Conservation (phyloP, 2,113 vertebrate species). For the Barnardius zonarius region DNA sequence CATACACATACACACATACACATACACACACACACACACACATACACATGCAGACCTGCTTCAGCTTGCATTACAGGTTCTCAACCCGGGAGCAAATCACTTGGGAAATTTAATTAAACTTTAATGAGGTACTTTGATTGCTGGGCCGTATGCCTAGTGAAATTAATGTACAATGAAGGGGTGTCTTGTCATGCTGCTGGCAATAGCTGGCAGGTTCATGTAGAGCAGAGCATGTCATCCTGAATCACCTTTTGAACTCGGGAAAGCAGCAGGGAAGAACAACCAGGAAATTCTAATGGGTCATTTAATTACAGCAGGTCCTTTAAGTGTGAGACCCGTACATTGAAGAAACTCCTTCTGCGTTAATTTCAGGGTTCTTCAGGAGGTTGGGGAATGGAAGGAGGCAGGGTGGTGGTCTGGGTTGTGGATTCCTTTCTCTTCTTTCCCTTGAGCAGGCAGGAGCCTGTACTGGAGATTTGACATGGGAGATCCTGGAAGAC, state of each 20-base stretch:
- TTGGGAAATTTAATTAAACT: conserved; percentile 68
- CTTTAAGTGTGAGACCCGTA: fast-evolving
- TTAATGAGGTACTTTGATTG: conserved; percentile 61
- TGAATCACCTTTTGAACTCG: conserved; percentile 63
- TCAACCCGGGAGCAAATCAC: conserved; percentile 41
- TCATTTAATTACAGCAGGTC: background rate
- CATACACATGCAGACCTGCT: background rate
- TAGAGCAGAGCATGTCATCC: conserved; percentile 31
- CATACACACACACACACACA: background rate
- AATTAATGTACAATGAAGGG: conserved; percentile 46
- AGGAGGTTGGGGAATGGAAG: background rate
- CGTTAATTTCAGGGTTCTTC: background rate
- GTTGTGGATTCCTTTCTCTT: background rate
- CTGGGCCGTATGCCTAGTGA: conserved; percentile 15
- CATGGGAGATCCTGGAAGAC: background rate
- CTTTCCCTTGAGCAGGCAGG: background rate
- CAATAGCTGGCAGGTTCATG: conserved; percentile 27
- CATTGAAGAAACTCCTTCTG: background rate
- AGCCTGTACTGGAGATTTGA: background rate
- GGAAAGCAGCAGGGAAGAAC: background rate
- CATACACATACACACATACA: background rate
- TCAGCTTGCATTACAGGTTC: conserved; percentile 38
- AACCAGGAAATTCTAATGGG: background rate
- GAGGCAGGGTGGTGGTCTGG: background rate
- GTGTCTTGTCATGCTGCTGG: conserved; percentile 32